Evolutionary conservation across 2,113 vertebrate genomes (phyloP), one percentile per base, ranked within the genome.

Genomic region (Gracilinanus agilis): DNA sequence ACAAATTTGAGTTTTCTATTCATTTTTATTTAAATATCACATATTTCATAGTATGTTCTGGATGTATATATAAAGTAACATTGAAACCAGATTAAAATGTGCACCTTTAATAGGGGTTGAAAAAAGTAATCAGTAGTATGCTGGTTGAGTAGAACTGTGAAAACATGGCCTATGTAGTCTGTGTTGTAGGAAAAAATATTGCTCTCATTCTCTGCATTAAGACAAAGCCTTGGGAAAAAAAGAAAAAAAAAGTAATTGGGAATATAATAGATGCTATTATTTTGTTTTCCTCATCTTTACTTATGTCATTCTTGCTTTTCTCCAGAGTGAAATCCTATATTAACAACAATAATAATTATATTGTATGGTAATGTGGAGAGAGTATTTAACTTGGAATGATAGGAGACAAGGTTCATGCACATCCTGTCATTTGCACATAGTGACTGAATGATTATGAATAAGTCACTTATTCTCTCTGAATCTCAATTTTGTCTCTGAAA

Each of bases 11-110:
- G 12, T 94, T 96, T 27, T 83, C 25, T 90, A 92, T 93, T 91
- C 40, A 92, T 75, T 55, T 88, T 95, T 61, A 94, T 91, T 97
- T 94, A 92, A 95, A 61, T 94, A 24, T 90, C 6, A 89, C 49
- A 94, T 94, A 25, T 53, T 92, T 90, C 24, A 92, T 83, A 95
- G 40, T 67, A 21, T 92, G 88, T 54, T 67, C 55, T n/a, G n/a
- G n/a, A n/a, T n/a, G n/a, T n/a, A n/a, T n/a, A n/a, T n/a, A n/a
- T n/a, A n/a, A 7, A 23, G 8, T 21, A 83, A 55, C 54, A 3
- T 44, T 90, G 92, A 3, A 13, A 54, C n/a, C 95, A 40, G 54
- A 24, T 96, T 55, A 92, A 92, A 83, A 96, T 91, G 55, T 54
- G 44, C 93, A 0, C 10, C 58, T 93, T 11, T 13, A 83, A 53